A percentile compares a stretch with the other conserved stretches of the same genome.
Conservation (phyloP, 30 jellyfish, hydroid and myxozoan species). For the Turritopsis dohrnii region DNA sequence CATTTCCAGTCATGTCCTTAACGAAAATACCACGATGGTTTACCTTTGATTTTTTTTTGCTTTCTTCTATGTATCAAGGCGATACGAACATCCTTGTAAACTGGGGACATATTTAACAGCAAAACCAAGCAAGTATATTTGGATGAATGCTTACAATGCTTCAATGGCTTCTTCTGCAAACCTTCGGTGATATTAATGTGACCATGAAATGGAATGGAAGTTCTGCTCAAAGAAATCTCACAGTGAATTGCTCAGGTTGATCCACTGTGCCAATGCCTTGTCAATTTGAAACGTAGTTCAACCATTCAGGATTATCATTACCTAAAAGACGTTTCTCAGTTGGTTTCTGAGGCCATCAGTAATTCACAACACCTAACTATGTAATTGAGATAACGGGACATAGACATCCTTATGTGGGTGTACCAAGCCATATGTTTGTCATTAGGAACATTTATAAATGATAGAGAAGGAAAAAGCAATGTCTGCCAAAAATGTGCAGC, state of each 20-base stretch:
- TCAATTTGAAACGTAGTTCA: constrained; percentile 75
- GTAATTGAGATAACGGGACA: not conserved
- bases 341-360: constrained; percentile 67
- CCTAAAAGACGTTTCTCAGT: constrained; percentile 92
- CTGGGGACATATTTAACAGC: constrained; percentile 80
- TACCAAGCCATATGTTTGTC: constrained; percentile 59
- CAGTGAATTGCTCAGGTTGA: constrained; percentile 78
- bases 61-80: too few species aligned
- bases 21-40: constrained; percentile 75
- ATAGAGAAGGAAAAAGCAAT: constrained; percentile 51
- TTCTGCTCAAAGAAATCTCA: constrained; percentile 55
- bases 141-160: constrained; percentile 69
- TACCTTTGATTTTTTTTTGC: too few species aligned
- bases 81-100: constrained; percentile 76
- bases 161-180: constrained; percentile 75
- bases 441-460: constrained; percentile 72
- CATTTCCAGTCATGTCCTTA: constrained; percentile 82
- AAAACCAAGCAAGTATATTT: constrained; percentile 54
- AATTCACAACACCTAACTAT: constrained; percentile 51
- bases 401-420: constrained; percentile 71
- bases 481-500: constrained; percentile 79
- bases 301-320: constrained; percentile 44
- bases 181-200: constrained; percentile 66
- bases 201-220: constrained; percentile 95
- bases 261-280: constrained; percentile 71